Evolutionary conservation across 2,888 invertebrate species (phyloP).

Genomic region (Trypoxylon attenuatum): DNA sequence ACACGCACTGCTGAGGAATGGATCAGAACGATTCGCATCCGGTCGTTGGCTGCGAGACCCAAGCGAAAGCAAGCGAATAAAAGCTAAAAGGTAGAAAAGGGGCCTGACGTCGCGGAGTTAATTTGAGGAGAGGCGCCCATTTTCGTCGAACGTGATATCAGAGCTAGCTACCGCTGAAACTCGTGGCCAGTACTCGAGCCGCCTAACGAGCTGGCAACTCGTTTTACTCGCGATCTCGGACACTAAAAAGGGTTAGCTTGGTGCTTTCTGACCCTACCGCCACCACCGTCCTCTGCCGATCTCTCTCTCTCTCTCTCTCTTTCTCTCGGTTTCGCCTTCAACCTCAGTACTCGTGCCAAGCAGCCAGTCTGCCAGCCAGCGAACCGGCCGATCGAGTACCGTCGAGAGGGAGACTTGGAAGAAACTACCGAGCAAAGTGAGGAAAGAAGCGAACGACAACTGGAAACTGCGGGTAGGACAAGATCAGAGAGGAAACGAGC

Average conservation of each 20-base stretch:
- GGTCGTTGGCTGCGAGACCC: not conserved
- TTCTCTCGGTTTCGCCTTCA: not conserved
- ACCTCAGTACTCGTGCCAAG: not conserved
- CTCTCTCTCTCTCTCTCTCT: conserved; percentile 9
- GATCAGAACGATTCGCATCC: too few species aligned
- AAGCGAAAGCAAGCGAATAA: not conserved
- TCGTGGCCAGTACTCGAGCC: conserved; percentile 31
- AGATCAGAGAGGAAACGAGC: conserved; percentile 17
- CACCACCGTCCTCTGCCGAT: too few species aligned
- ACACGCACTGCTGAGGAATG: too few species aligned
- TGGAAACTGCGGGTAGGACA: conserved; percentile 3
- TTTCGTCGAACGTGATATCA: conserved; percentile 59
- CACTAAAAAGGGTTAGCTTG: conserved; percentile 61
- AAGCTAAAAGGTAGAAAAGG: not conserved
- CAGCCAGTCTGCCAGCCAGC: not conserved
- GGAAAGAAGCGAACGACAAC: conserved; percentile 30
- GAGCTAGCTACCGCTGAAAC: conserved; percentile 23
- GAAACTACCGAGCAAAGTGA: conserved; percentile 22
- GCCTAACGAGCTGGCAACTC: conserved; percentile 65
- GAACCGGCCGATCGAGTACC: not conserved
- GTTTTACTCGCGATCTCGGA: conserved; percentile 67
- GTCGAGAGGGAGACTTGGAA: not conserved
- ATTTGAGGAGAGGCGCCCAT: conserved; percentile 53
- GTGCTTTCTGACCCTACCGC: not conserved
- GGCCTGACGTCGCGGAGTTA: conserved; percentile 37